These are phyloP conservation scores for Ormyrus rosae DNA, from an alignment of 2,888 invertebrate genomes.

Conservation along the genomic window DNA sequence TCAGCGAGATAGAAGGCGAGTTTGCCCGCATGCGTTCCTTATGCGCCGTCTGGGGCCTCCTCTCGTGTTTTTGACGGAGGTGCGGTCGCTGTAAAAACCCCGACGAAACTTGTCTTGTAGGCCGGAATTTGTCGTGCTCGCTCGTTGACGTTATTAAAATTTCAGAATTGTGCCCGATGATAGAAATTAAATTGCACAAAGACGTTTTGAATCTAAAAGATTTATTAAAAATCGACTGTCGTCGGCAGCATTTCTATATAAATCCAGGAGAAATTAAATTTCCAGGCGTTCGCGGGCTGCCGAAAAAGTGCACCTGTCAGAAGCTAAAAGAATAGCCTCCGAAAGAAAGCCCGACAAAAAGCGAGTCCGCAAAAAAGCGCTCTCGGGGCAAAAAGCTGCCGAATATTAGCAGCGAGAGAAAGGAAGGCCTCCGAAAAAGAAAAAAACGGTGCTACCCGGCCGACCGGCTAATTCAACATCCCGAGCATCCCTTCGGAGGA, in stretches of 20 bases:
- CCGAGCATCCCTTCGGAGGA: conserved; percentile 32
- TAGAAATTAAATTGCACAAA: too few species aligned
- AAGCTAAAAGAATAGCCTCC: too few species aligned
- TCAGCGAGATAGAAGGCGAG: neutral
- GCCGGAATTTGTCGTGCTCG: too few species aligned
- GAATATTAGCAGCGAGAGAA: conserved; percentile 4
- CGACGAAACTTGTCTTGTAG: too few species aligned
- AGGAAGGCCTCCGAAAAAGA: neutral
- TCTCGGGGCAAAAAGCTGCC: neutral
- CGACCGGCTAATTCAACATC: conserved; percentile 27
- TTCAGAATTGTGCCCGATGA: too few species aligned
- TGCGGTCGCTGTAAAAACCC: neutral
- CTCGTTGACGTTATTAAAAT: too few species aligned
- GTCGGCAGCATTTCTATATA: too few species aligned
- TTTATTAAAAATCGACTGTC: too few species aligned
- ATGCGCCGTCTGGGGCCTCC: conserved; percentile 24
- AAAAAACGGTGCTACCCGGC: neutral
- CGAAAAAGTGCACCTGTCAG: too few species aligned
- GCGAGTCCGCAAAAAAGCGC: neutral
- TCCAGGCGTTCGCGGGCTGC: too few species aligned
- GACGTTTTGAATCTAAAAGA: too few species aligned
- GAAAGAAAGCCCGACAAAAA: neutral
- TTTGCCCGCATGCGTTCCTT: neutral
- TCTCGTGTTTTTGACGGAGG: conserved; percentile 36
- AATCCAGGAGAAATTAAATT: too few species aligned